A percentile compares a stretch with the other conserved stretches of the same genome.
These are phyloP conservation scores for Thyatira batis DNA, from an alignment of 2,888 invertebrate species.

Conservation along the genomic window DNA sequence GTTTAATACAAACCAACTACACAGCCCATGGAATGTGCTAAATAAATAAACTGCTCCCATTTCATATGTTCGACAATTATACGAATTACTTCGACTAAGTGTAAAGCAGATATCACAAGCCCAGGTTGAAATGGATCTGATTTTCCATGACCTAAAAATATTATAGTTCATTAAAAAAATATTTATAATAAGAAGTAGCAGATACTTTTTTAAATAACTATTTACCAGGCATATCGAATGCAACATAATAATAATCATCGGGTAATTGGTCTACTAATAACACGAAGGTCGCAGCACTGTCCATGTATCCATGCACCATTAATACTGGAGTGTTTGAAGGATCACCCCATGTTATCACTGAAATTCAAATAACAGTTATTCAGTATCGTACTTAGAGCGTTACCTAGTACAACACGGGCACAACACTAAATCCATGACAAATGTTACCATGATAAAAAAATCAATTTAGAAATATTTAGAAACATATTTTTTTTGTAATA, in stretches of 20 bases:
- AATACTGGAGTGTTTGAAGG: conserved; percentile 66
- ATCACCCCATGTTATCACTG: conserved; percentile 82
- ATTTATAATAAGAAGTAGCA: not conserved
- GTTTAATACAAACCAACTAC: conserved; percentile 34
- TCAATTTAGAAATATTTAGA: too few species aligned
- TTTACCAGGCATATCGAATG: conserved; percentile 74
- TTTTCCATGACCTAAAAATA: conserved; percentile 77
- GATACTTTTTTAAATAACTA: not conserved
- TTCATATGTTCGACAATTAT: conserved; percentile 42
- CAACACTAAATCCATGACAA: too few species aligned
- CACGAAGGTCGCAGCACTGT: conserved; percentile 83
- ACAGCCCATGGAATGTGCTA: conserved; percentile 54
- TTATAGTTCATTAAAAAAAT: too few species aligned
- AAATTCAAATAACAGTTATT: conserved; percentile 19
- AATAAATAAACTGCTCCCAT: conserved; percentile 44
- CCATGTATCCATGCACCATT: conserved; percentile 80
- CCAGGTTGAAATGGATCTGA: conserved; percentile 75
- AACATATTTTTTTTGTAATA: too few species aligned
- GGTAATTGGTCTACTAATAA: conserved; percentile 74
- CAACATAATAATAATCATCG: conserved; percentile 43
- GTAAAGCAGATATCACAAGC: conserved; percentile 21
- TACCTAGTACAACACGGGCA: not conserved
- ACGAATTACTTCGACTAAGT: conserved; percentile 28
- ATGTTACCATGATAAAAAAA: too few species aligned
- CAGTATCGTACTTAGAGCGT: not conserved